Percentiles rank a stretch among this genome's conserved stretches.
These are phyloP conservation scores for Patiria pectinifera DNA, from an alignment of 53 echinoderm and acorn worm species.

Conservation along the genomic window DNA sequence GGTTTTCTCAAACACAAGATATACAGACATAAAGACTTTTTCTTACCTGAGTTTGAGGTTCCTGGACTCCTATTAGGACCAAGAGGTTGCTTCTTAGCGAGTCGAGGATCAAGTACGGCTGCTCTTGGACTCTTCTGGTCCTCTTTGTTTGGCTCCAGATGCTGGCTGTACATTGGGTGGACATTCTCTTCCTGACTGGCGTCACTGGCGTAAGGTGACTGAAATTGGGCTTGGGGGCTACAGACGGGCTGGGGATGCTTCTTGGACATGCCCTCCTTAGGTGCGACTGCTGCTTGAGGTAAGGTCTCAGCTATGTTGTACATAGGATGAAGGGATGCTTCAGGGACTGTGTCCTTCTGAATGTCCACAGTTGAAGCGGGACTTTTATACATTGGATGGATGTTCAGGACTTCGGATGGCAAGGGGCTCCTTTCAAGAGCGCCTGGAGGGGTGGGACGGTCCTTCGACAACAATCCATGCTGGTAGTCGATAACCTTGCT, in stretches of 20 bases:
- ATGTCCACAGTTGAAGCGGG: slow-evolving; percentile 22
- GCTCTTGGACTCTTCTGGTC: slow-evolving; percentile 22
- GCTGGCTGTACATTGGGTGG: slow-evolving; percentile 60
- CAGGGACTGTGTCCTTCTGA: neutral
- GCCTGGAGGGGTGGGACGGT: neutral
- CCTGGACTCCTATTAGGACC: slow-evolving; percentile 1
- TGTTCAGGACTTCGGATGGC: slow-evolving; percentile 1
- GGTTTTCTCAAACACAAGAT: neutral
- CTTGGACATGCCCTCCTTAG: neutral
- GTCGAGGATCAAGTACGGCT: neutral
- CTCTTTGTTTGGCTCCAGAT: slow-evolving; percentile 8
- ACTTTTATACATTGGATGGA: slow-evolving; percentile 57
- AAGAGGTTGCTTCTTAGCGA: neutral
- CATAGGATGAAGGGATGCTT: slow-evolving; percentile 49
- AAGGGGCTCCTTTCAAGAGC: neutral
- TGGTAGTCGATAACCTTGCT: slow-evolving; percentile 44
- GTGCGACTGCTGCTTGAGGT: neutral
- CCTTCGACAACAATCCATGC: neutral
- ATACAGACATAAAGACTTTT: neutral
- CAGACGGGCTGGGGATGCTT: slow-evolving; percentile 14
- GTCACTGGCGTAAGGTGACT: slow-evolving; percentile 18
- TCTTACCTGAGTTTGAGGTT: neutral
- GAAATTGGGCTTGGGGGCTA: slow-evolving; percentile 2
- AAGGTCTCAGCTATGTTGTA: slow-evolving; percentile 42
- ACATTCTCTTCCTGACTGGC: slow-evolving; percentile 21